Evolutionary conservation across 2,797 vertebrate species (phyloP).

Genomic region (Bufotes viridis): DNA sequence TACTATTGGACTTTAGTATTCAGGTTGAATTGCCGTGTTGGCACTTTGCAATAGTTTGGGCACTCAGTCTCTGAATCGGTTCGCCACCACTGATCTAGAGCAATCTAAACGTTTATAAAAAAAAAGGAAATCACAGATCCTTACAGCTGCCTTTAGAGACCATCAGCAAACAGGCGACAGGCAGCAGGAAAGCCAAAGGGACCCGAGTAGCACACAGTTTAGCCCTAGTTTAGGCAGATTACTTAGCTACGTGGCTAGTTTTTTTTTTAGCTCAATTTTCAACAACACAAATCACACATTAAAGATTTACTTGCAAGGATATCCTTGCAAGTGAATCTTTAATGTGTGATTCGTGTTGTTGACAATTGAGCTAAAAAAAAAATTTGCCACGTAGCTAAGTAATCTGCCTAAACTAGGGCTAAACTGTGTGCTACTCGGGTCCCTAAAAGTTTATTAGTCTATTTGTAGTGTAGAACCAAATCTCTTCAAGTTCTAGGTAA

Average conservation of each 20-base stretch:
- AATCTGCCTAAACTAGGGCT: no score
- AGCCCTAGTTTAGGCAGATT: no score
- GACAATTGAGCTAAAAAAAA: not conserved
- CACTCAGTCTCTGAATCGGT: no score
- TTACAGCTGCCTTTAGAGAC: not conserved
- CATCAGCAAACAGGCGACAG: not conserved
- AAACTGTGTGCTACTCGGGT: no score
- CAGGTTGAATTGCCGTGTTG: no score
- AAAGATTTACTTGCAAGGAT: constrained; percentile 79
- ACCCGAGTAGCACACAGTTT: no score
- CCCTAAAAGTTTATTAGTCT: not conserved
- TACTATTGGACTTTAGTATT: no score
- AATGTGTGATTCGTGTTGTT: not conserved
- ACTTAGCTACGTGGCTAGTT: not conserved
- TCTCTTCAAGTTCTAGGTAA: not conserved
- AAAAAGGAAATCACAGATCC: not conserved
- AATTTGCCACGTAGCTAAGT: not conserved
- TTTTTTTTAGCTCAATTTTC: not conserved
- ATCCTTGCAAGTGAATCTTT: constrained; percentile 79
- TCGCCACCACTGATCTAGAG: no score
- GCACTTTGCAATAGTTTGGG: no score
- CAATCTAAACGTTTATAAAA: no score
- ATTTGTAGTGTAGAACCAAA: not conserved
- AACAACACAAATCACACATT: not conserved
- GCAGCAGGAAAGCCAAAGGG: not conserved